phyloP scores from a whole-genome alignment of 1,140 invertebrate species.

The Drosophila kikkawai region DNA sequence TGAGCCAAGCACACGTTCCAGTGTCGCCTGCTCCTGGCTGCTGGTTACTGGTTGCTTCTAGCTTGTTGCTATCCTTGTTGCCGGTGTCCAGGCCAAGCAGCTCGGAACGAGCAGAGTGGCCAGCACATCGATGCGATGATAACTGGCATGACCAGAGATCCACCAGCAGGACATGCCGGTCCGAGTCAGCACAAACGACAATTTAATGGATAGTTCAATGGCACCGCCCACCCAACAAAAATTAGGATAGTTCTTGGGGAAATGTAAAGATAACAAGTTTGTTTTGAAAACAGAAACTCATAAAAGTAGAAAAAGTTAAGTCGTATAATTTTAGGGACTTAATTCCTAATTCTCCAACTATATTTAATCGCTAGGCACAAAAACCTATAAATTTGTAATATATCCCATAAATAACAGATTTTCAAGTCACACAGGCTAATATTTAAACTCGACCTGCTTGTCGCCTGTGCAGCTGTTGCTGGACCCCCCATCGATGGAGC shows the following conservation, averaged over 20 bases:
- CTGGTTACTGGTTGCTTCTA: background rate
- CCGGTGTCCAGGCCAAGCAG: conserved; percentile 36
- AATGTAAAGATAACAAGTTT: background rate
- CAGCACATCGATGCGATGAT: conserved; percentile 60
- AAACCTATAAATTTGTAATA: no score
- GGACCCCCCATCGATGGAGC: conserved; percentile 32
- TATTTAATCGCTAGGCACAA: no score
- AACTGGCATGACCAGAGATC: conserved; percentile 30
- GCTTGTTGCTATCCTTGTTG: conserved; percentile 16
- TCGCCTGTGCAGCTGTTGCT: conserved; percentile 73
- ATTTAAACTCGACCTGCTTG: conserved; percentile 40
- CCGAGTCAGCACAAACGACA: conserved; percentile 53
- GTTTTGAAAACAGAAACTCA: background rate
- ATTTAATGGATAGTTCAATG: conserved; percentile 62
- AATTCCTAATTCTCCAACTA: no score
- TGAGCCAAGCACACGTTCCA: conserved; percentile 59
- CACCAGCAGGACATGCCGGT: conserved; percentile 26
- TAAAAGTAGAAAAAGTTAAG: background rate
- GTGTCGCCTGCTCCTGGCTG: conserved; percentile 20
- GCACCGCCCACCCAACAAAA: conserved; percentile 45
- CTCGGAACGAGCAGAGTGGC: conserved; percentile 26
- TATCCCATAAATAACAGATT: background rate
- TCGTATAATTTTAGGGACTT: background rate
- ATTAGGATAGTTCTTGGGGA: no score
- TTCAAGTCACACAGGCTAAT: background rate